phyloP scores from a whole-genome alignment of 2,113 vertebrate genomes.

The Passer domesticus region DNA sequence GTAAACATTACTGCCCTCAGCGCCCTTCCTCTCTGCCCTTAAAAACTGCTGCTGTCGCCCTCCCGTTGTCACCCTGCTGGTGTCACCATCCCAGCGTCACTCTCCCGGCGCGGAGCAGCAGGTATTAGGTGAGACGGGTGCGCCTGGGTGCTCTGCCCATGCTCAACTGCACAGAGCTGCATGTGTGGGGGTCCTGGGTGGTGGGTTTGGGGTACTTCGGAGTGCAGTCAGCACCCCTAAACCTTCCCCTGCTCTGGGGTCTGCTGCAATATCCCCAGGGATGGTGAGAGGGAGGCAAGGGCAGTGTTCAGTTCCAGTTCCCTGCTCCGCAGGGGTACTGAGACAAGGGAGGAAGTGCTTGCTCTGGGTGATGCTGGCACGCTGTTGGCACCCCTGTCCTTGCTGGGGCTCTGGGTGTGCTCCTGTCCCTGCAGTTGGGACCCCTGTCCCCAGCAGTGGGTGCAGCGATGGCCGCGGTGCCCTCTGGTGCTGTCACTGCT shows the following conservation, averaged over 20 bases:
- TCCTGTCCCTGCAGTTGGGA: fast-evolving
- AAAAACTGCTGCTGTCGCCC: not conserved
- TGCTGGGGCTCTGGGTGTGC: not conserved
- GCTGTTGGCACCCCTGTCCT: too few species aligned
- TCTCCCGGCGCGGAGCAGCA: not conserved
- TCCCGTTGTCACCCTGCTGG: not conserved
- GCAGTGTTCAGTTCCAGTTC: not conserved
- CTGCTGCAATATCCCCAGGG: not conserved
- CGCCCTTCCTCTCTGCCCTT: not conserved
- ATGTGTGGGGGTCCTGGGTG: not conserved
- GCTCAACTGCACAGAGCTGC: fast-evolving
- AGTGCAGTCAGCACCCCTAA: not conserved
- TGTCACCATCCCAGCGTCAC: fast-evolving
- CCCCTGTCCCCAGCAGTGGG: fast-evolving
- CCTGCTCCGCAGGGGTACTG: not conserved
- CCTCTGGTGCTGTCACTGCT: not conserved
- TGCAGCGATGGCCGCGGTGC: fast-evolving
- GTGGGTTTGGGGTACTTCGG: not conserved
- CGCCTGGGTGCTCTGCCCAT: not conserved
- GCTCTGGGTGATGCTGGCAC: not conserved
- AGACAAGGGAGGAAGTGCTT: not conserved
- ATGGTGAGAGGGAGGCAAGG: too few species aligned
- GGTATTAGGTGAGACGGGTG: not conserved
- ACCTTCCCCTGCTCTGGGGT: fast-evolving
- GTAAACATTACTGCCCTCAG: not conserved